A percentile compares a stretch with the other conserved stretches of the same genome.
Conservation (phyloP, 2,113 vertebrate species). For the Rousettus leschenaultii region DNA sequence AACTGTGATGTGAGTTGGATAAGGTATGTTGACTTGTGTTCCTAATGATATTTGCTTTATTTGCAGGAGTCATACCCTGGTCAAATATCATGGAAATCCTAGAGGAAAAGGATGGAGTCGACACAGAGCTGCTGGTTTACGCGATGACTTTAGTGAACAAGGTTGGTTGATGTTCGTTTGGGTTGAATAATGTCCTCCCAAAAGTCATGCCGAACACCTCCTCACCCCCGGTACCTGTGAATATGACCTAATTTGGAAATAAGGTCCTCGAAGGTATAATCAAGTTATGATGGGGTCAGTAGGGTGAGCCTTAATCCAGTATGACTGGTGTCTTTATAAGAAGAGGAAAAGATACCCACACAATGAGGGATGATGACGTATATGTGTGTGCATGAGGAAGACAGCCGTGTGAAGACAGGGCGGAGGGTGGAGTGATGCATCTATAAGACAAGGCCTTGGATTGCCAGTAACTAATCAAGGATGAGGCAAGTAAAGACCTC, state of each 20-base stretch:
- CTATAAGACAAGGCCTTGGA: neutral
- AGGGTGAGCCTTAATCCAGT: neutral
- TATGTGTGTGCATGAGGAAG: neutral
- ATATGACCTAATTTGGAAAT: neutral
- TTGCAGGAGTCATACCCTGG: conserved; percentile 90
- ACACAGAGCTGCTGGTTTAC: conserved; percentile 95
- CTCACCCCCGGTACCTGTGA: neutral
- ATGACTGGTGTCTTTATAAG: neutral
- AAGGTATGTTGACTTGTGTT: neutral
- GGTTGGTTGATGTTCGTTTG: conserved; percentile 82
- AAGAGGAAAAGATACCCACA: neutral
- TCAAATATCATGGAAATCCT: conserved; percentile 96
- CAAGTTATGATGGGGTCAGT: neutral
- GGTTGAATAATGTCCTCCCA: neutral
- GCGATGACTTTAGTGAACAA: conserved; percentile 97
- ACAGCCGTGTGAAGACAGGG: neutral
- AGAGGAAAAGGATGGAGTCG: conserved; percentile 96
- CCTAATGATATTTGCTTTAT: conserved; percentile 66
- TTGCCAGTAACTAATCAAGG: neutral
- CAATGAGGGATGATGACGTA: accelerated
- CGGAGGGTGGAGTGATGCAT: neutral
- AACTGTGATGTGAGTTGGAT: neutral
- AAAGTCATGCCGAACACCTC: neutral
- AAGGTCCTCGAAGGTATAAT: neutral
- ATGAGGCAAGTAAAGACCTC: neutral